Percentiles rank a stretch among this genome's conserved stretches.
phyloP scores from a whole-genome alignment of 2,888 invertebrate species.

The Embidobia sp. region DNA sequence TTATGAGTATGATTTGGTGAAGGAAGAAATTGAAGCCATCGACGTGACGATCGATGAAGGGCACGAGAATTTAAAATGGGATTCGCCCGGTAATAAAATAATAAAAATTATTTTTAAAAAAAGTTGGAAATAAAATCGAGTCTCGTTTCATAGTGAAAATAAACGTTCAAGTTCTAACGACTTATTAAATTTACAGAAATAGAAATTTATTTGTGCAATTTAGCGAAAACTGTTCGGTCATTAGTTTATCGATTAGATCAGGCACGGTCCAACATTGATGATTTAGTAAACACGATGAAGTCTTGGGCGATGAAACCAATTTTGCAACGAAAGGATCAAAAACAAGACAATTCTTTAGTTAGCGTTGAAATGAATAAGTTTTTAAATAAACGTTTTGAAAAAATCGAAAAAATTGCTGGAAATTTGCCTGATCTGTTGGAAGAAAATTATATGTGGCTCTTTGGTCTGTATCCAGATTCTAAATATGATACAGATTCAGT shows the following conservation, averaged over 20 bases:
- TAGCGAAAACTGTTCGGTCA: slow-evolving; percentile 87
- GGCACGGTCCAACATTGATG: slow-evolving; percentile 86
- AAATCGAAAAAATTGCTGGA: slow-evolving; percentile 82
- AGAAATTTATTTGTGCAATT: slow-evolving; percentile 84
- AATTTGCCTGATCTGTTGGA: slow-evolving; percentile 84
- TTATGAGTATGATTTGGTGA: slow-evolving; percentile 90
- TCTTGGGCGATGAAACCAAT: slow-evolving; percentile 89
- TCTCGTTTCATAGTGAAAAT: not conserved
- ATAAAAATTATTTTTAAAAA: not conserved
- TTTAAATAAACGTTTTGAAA: slow-evolving; percentile 83
- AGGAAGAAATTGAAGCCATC: slow-evolving; percentile 88
- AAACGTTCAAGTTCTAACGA: not conserved
- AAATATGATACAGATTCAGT: slow-evolving; percentile 69
- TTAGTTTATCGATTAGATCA: slow-evolving; percentile 87
- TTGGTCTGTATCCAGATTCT: slow-evolving; percentile 84
- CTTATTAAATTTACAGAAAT: slow-evolving; percentile 11
- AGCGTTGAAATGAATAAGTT: slow-evolving; percentile 84
- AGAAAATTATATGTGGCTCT: slow-evolving; percentile 87
- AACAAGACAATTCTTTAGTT: slow-evolving; percentile 84
- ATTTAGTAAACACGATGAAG: slow-evolving; percentile 84
- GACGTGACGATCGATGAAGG: slow-evolving; percentile 87
- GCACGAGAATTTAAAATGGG: slow-evolving; percentile 89
- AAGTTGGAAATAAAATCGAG: not conserved
- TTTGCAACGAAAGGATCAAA: slow-evolving; percentile 88
- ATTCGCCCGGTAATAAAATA: slow-evolving; percentile 86